These are phyloP conservation scores for Cinara cedri DNA, from an alignment of 2,888 invertebrate genomes.

Conservation along the genomic window DNA sequence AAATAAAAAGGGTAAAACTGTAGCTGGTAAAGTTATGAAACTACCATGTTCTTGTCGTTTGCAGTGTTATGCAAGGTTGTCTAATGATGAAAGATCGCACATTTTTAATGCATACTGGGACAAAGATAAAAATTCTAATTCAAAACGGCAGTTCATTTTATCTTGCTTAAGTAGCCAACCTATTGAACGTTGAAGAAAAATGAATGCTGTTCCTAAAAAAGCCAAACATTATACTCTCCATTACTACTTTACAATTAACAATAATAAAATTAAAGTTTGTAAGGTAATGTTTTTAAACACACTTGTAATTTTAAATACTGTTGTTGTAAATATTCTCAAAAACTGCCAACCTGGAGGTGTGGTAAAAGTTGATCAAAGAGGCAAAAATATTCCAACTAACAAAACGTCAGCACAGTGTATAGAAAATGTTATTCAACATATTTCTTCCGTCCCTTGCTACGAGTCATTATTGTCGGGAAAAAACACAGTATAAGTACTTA, in stretches of 20 bases:
- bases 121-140: background rate
- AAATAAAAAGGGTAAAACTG: too few relatives aligned
- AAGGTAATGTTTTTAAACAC: slow-evolving; percentile 5
- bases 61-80: too few relatives aligned
- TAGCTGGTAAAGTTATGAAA: too few relatives aligned
- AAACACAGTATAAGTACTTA: too few relatives aligned
- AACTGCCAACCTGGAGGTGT: background rate
- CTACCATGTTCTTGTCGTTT: too few relatives aligned
- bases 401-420: slow-evolving; percentile 10
- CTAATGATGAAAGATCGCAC: background rate
- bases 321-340: background rate
- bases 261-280: background rate
- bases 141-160: slow-evolving; percentile 2
- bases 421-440: background rate
- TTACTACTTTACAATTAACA: background rate
- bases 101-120: slow-evolving; percentile 9
- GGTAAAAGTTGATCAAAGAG: background rate
- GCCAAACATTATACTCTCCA: background rate
- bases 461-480: too few relatives aligned
- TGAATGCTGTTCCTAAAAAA: background rate
- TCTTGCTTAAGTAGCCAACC: background rate
- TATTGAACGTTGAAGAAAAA: background rate
- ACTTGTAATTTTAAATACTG: background rate
- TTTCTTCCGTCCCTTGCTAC: too few relatives aligned
- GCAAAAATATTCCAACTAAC: background rate